These are phyloP conservation scores for Chouioia cunea DNA, from an alignment of 2,888 invertebrate species.

Conservation along the genomic window DNA sequence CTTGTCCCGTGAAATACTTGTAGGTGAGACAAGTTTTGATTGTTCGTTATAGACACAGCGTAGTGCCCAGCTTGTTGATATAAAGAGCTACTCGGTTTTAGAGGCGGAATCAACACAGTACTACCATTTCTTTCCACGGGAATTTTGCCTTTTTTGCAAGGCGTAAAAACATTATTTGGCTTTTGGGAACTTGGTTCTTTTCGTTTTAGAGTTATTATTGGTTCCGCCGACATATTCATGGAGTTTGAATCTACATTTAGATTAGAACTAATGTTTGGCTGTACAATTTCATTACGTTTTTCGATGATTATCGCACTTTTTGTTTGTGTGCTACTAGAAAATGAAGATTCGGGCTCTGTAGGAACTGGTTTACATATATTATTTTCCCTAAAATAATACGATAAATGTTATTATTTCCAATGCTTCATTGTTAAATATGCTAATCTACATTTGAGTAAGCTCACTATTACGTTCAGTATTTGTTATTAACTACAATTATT, in stretches of 20 bases:
- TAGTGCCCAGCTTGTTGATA: slow-evolving; percentile 66
- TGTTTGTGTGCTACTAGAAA: slow-evolving; percentile 82
- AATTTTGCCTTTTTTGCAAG: slow-evolving; percentile 60
- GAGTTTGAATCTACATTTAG: slow-evolving; percentile 51
- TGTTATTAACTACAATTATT: no score
- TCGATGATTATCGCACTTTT: slow-evolving; percentile 87
- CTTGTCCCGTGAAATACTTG: slow-evolving; percentile 65
- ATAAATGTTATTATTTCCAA: neutral
- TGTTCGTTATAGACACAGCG: slow-evolving; percentile 64
- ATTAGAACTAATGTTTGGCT: slow-evolving; percentile 69
- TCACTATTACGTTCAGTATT: no score
- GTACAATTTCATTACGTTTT: slow-evolving; percentile 76
- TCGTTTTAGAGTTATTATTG: slow-evolving; percentile 59
- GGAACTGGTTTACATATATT: slow-evolving; percentile 35
- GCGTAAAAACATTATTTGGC: slow-evolving; percentile 49
- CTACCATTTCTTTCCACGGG: slow-evolving; percentile 55
- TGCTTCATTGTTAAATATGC: no score
- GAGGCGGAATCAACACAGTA: slow-evolving; percentile 57
- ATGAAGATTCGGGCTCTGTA: slow-evolving; percentile 72
- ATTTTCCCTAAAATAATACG: slow-evolving; percentile 32
- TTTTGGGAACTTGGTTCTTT: slow-evolving; percentile 59
- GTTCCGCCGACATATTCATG: slow-evolving; percentile 47
- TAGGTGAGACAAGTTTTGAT: slow-evolving; percentile 62
- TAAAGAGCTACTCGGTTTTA: slow-evolving; percentile 61
- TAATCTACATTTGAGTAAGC: no score